Evolutionary conservation across 2,113 vertebrate species (phyloP).

Genomic region (Zosterops hypoxanthus): DNA sequence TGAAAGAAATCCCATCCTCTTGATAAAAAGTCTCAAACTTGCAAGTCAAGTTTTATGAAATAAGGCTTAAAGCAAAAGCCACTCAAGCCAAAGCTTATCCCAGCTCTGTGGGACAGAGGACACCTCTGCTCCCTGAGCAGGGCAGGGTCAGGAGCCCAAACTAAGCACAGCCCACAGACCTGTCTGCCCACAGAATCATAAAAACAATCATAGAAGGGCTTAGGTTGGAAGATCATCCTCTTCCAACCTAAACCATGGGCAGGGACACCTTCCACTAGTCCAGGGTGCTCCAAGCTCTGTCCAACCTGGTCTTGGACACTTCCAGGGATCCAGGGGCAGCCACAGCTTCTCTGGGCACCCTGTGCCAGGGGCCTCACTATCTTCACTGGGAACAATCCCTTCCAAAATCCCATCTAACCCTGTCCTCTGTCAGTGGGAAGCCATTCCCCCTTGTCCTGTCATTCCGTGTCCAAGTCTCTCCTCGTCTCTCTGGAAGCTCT

Average conservation of each 20-base stretch:
- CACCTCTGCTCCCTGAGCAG: background rate
- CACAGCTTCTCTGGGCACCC: background rate
- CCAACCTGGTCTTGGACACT: fast-evolving
- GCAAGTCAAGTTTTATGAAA: background rate
- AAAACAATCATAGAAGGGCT: background rate
- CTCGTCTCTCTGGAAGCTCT: background rate
- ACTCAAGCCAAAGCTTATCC: background rate
- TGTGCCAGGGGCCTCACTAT: fast-evolving
- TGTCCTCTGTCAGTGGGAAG: background rate
- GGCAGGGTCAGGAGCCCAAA: background rate
- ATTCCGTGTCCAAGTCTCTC: background rate
- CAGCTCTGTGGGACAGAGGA: background rate
- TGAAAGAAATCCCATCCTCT: background rate
- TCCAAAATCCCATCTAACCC: fast-evolving
- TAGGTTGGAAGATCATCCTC: background rate
- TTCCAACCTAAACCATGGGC: background rate
- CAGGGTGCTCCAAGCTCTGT: fast-evolving
- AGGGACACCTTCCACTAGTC: fast-evolving
- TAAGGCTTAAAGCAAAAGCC: slow-evolving; percentile 19
- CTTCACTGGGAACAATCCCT: fast-evolving
- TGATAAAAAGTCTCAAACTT: background rate
- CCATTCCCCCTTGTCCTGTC: background rate
- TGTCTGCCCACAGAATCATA: background rate
- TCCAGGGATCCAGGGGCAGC: background rate
- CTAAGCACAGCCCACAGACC: background rate